Evolutionary conservation across 2,113 vertebrate genomes (phyloP), one percentile per base, ranked within the genome.

Genomic region (Cettia cetti): DNA sequence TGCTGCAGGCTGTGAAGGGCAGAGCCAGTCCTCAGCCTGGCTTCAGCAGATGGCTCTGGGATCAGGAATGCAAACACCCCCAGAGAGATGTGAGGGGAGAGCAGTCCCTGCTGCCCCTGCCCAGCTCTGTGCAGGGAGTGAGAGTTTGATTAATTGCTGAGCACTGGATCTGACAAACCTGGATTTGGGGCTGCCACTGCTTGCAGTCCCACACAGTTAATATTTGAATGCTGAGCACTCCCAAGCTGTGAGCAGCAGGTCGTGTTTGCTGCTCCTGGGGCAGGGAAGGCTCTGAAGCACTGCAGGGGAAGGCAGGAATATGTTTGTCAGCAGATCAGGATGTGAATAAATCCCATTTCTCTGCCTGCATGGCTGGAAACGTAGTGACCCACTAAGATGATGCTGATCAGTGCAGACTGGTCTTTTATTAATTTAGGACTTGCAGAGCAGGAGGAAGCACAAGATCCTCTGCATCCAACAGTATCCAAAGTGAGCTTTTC

Each of bases 131-230:
- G 0, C n/a, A 14, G 79, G 70, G 59, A 54, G 64, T 2, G 0
- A 6, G 90, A 1, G 33, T 22, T 49, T 83, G 83, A 65, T 84
- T 2, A 8, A 72, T 64, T 24, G 68, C 16, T 40, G 89, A 95
- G 86, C 56, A 2, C 89, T 45, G 4, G 61, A 35, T 27, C 6
- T 89, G 80, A 59, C 92, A 74, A 35, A 68, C 20, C 35, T 11
- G 53, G 10, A 1, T 9, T 10, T 22, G 76, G 39, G 56, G 57
- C 17, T 8, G 33, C 57, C 65, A 5, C 47, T 7, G 66, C 59
- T 10, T 11, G 30, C 7, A 11, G 10, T 65, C 52, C 26, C 47
- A 0, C 1, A 2, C 1, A 1, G 69, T 16, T 7, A 2, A 53
- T 49, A 13, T 47, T 81, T 15, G 10, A 45, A 75, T 76, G 54